Evolutionary conservation across 2,888 invertebrate genomes (phyloP), one percentile per base, ranked within the genome.

Genomic region (Abrostola triplasia): DNA sequence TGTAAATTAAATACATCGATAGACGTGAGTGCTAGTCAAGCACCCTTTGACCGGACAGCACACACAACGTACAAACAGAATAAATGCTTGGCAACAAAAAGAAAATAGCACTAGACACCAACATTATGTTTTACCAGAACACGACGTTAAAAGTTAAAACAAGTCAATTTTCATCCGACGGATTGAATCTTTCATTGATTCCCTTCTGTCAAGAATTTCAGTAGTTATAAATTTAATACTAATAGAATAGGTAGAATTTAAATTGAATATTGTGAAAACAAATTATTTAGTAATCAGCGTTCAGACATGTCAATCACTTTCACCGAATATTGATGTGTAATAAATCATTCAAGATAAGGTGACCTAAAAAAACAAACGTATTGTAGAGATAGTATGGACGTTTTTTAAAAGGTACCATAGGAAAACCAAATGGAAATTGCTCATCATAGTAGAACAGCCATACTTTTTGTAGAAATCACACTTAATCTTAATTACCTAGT

Each of bases 291-390:
- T 77, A 70, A 67, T 67, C 77, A 70, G 57, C 51, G 67, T 60
- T 64, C 59, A 60, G 38, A 48, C 55, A 54, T 42, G 71, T 76
- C 70, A 73, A 61, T 67, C 76, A 77, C 77, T 77, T 77, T 77
- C 77, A 51, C 77, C 67, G 72, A 61, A 76, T 76, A 62, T 68
- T 66, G 62, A 64, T 57, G 49, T 52, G 49, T 37, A 44, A 65
- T 75, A 78, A 64, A 76, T 66, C 71, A 76, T 71, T 72, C 69
- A 76, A 76, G 57, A 49, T 72, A 70, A 74, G 38, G 4, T 60
- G 63, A 63, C 62, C 78, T 71, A 47, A 70, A 77, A 74, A 59
- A 77, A 63, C 64, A 77, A 61, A 50, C 52, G 48, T 57, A 53
- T 57, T 36, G 51, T 50, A 40, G 12, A 51, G n/a, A 53, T 37